Evolutionary conservation across 2,113 vertebrate species (phyloP).

Genomic region (Phyllostomus hastatus): DNA sequence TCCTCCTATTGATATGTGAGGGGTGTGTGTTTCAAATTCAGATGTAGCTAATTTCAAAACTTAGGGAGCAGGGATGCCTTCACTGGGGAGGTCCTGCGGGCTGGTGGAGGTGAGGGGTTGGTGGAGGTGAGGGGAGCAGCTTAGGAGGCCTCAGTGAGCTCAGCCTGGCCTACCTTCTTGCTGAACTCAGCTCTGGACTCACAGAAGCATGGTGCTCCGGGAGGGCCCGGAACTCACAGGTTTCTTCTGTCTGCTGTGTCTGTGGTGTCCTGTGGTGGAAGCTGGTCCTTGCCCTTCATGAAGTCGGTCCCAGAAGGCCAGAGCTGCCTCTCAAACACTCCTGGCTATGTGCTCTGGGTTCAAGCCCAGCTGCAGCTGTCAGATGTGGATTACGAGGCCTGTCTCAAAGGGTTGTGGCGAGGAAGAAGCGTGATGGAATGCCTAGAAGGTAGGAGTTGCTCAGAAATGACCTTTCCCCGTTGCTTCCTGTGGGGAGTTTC

Average conservation of each 20-base stretch:
- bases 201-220: neutral
- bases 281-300: neutral
- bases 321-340: neutral
- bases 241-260: neutral
- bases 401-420: neutral
- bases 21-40: neutral
- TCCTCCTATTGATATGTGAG: neutral
- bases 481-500: neutral
- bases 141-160: neutral
- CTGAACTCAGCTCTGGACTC: neutral
- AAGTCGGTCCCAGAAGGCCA: neutral
- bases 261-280: too few relatives aligned
- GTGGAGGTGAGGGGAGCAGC: too few relatives aligned
- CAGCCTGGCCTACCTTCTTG: neutral
- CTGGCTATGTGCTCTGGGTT: neutral
- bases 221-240: neutral
- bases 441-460: neutral
- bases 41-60: neutral
- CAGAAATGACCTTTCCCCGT: neutral
- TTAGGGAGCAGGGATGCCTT: neutral
- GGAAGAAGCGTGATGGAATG: neutral
- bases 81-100: neutral
- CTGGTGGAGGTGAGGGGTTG: too few relatives aligned
- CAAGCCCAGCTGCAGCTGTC: neutral
- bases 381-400: neutral